Evolutionary conservation across 2,113 vertebrate genomes (phyloP), one percentile per base, ranked within the genome.

Genomic region (Mobula birostris): DNA sequence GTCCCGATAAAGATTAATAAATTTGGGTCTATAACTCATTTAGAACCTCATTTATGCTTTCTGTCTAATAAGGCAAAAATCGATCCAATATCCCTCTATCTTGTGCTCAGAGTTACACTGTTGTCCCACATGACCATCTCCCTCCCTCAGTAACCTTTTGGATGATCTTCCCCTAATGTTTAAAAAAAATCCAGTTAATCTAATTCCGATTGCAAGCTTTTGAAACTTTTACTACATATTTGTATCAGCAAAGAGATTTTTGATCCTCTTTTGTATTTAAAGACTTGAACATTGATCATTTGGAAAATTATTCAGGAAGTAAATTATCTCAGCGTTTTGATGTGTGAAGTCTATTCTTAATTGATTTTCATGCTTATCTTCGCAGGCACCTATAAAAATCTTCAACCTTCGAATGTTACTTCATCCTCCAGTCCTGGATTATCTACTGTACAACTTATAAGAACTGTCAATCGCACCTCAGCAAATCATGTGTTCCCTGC

Each of bases 321-420:
- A 92, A 63, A 88, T 24, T 85, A 68, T 29, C 5, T 90, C n/a
- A 68, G 58, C 48, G 19, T 76, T 93, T 5, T 27, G 32, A 21
- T 48, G 68, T 72, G 40, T 56, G n/a, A 70, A 29, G 36, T 15
- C 70, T 24, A 74, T 48, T 74, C 74, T 93, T 74, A 93, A 93
- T 74, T 29, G 9, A 74, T 6, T 24, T 93, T 74, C 19, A 72
- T 72, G 17, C 0, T 94, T 95, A 90, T 94, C 95, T 0, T 94
- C 94, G 76, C 96, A 98, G 98, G 97, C 96, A 96, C 97, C 94
- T 97, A 97, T 95, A 97, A 98, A 97, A 97, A 97, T 94, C 96
- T 97, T 56, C 98, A 98, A 95, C 97, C 98, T 95, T 97, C 97
- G 96, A 97, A 97, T 94, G 97, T 97, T 95, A 96, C 98, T 96